A percentile compares a stretch with the other conserved stretches of the same genome.
These are phyloP conservation scores for Sesamia inferens DNA, from an alignment of 2,888 invertebrate species.

Conservation along the genomic window DNA sequence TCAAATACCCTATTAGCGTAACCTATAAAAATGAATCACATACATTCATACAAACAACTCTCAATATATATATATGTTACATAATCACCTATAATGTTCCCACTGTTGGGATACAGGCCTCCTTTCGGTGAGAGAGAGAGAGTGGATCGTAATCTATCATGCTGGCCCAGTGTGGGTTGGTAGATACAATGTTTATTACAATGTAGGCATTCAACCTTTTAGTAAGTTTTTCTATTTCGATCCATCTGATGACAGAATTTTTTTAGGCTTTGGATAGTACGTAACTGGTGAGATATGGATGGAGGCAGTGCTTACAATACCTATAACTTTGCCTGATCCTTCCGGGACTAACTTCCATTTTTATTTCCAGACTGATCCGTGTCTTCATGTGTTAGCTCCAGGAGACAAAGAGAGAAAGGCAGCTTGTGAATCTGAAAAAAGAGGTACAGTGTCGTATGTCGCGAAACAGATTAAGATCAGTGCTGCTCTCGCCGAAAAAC, in stretches of 20 bases:
- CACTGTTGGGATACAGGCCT: too few species aligned
- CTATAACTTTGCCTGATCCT: background rate
- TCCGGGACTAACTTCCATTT: background rate
- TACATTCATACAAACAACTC: too few species aligned
- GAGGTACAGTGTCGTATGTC: conserved; percentile 94
- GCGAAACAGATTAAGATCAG: conserved; percentile 93
- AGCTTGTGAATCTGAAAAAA: conserved; percentile 91
- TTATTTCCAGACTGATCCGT: conserved; percentile 10
- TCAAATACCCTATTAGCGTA: too few species aligned
- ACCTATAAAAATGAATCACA: too few species aligned
- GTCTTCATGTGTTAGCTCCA: conserved; percentile 69
- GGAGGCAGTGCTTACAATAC: background rate
- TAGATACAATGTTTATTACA: too few species aligned
- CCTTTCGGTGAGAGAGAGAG: too few species aligned
- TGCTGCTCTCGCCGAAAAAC: conserved; percentile 88
- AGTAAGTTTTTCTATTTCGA: background rate
- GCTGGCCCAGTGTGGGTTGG: too few species aligned
- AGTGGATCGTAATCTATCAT: too few species aligned
- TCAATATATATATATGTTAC: too few species aligned
- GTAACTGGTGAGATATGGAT: background rate
- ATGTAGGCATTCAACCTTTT: background rate
- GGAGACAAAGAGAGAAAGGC: conserved; percentile 95
- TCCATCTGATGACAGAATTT: background rate
- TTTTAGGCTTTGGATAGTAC: background rate
- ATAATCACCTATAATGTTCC: too few species aligned